Base-by-base conservation (phyloP, 2,888 invertebrate genomes). In the Ophonus ardosiacus region DNA sequence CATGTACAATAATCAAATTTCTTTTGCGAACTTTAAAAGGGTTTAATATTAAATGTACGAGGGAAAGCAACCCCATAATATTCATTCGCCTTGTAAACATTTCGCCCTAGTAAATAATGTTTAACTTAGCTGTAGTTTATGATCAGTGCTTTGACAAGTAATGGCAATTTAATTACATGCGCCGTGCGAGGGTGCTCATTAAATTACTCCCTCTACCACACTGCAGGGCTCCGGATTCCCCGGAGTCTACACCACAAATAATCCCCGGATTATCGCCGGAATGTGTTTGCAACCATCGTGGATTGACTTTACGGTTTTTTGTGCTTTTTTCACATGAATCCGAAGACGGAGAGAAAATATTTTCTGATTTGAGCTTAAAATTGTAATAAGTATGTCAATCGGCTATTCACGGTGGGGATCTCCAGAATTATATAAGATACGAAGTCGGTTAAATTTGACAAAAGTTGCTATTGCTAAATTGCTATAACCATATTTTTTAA, bases 121-220 rank as follows among this genome's bases (percentile, higher is more conserved):
- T 81, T 81, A 68, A 81, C 56, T 81, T 71, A 17, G 59, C 78
- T 24, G 57, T 31, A 57, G 68, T 7, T 51, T 51, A 68, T 24
- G 61, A 83, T 83, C 83, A 40, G 59, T 86, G 87, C 87, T 86
- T 86, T 85, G 74, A 85, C 86, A 83, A 86, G 86, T 87, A 86
- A 87, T 86, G 81, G 86, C 86, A 86, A 87, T 87, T 87, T 87
- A 87, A 87, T 87, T 87, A 86, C 85, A 38, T 15, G 13, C 51
- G 51, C 21, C 31, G 7, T 63, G 43, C 24, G 65, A 57, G 83
- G 78, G 78, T 63, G 56, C 17, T 78, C 84, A 84, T 84, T 84
- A 78, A 84, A 78, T 84, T 84, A 84, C 78, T 51, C 43, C 24
- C 21, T n/a, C 51, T 18, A 15, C 18, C 13, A 18, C 21, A 18